These are phyloP conservation scores for Abrostola tripartita DNA, from an alignment of 2,888 invertebrate genomes.

Conservation along the genomic window DNA sequence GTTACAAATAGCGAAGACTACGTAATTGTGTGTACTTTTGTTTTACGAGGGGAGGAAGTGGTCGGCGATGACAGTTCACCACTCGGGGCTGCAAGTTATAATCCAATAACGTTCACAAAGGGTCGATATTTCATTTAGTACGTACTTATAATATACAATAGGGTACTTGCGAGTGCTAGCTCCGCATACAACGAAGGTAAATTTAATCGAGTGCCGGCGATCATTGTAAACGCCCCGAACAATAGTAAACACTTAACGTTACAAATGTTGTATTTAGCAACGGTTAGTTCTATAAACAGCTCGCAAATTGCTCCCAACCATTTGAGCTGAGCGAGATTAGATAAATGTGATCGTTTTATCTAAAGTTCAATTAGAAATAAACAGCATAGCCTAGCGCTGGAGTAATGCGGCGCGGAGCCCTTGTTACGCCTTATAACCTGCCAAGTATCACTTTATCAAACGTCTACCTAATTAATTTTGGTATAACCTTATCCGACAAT, in stretches of 20 bases:
- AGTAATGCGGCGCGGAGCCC: not conserved
- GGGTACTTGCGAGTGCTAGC: not conserved
- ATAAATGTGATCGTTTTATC: constrained; percentile 57
- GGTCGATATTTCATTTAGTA: not conserved
- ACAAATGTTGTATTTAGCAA: constrained; percentile 47
- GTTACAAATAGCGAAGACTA: constrained; percentile 32
- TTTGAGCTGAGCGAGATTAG: constrained; percentile 49
- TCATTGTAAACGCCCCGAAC: constrained; percentile 19
- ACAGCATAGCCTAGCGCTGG: constrained; percentile 19
- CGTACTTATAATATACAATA: not conserved
- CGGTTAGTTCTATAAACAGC: constrained; percentile 31
- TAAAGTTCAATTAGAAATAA: constrained; percentile 49
- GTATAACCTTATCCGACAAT: constrained; percentile 22
- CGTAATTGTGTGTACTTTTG: constrained; percentile 23
- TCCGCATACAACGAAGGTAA: not conserved
- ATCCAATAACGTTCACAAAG: constrained; percentile 8
- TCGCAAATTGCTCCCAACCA: constrained; percentile 48
- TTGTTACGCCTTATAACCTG: constrained; percentile 16
- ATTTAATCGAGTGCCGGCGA: not conserved
- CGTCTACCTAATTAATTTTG: constrained; percentile 25
- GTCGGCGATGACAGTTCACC: constrained; percentile 3
- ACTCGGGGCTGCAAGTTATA: not conserved
- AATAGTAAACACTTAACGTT: constrained; percentile 26
- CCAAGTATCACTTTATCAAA: constrained; percentile 31
- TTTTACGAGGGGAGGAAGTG: constrained; percentile 19